These are phyloP conservation scores for Catostomus latipinnis DNA, from an alignment of 2,797 vertebrate species.

Conservation along the genomic window DNA sequence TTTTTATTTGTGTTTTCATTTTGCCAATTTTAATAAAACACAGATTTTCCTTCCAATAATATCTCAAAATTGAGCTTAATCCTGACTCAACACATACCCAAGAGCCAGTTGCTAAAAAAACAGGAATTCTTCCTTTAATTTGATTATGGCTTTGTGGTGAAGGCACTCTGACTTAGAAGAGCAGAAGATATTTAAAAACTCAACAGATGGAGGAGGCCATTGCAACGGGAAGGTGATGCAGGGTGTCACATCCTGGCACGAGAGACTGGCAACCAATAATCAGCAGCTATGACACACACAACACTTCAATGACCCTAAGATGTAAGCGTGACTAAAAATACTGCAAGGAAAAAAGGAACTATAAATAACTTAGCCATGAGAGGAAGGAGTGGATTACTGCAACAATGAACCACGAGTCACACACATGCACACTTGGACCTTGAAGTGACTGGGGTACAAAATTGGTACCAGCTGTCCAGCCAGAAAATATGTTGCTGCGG, in stretches of 20 bases:
- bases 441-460: constrained; percentile 74
- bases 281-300: constrained; percentile 65
- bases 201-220: constrained; percentile 48
- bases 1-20: constrained; percentile 72
- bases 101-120: constrained; percentile 42
- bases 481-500: constrained; percentile 76
- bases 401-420: constrained; percentile 78
- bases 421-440: constrained; percentile 78
- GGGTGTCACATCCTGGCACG: constrained; percentile 48
- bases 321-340: constrained; percentile 79
- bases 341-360: constrained; percentile 71
- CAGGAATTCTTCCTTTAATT: constrained; percentile 44
- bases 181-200: constrained; percentile 44
- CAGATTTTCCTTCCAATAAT: constrained; percentile 65
- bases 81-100: constrained; percentile 44
- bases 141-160: constrained; percentile 46
- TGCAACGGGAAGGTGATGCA: constrained; percentile 28
- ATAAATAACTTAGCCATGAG: constrained; percentile 78
- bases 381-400: constrained; percentile 77
- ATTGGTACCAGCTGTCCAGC: constrained; percentile 83
- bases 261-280: constrained; percentile 35
- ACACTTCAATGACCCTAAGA: constrained; percentile 77
- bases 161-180: constrained; percentile 41
- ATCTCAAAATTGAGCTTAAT: constrained; percentile 47
- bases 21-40: constrained; percentile 68